A percentile compares a stretch with the other conserved stretches of the same genome.
Conservation (phyloP, 1,140 invertebrate species). For the Drosophila erecta region DNA sequence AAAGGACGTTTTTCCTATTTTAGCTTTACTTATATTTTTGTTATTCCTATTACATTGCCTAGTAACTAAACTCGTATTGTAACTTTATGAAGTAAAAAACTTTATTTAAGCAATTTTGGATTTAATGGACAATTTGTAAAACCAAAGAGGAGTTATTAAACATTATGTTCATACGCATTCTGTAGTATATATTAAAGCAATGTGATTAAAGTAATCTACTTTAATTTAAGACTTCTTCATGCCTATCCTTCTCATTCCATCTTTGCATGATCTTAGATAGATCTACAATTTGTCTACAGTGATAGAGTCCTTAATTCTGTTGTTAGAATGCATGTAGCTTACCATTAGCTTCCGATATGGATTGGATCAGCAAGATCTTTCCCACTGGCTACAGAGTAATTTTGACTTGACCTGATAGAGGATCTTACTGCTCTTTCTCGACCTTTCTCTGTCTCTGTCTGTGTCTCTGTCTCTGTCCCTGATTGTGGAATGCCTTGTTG, state of each 20-base stretch:
- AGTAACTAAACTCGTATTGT: no score
- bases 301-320: background rate
- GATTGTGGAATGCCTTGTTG: conserved; percentile 48
- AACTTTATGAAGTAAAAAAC: no score
- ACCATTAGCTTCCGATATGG: background rate
- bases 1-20: background rate
- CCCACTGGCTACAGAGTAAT: background rate
- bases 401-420: conserved; percentile 7
- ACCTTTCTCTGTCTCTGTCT: conserved; percentile 11
- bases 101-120: no score
- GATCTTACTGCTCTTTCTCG: conserved; percentile 1
- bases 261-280: conserved; percentile 7
- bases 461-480: conserved; percentile 17
- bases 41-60: no score
- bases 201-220: no score
- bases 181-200: no score
- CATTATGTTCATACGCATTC: no score
- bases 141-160: no score
- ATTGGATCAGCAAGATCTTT: background rate
- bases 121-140: no score
- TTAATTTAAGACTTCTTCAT: no score
- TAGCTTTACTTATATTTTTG: background rate
- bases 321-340: conserved; percentile 4
- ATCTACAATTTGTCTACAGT: background rate
- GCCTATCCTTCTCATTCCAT: background rate